phyloP scores from a whole-genome alignment of 2,113 vertebrate genomes.

The Prietella phreatophila region DNA sequence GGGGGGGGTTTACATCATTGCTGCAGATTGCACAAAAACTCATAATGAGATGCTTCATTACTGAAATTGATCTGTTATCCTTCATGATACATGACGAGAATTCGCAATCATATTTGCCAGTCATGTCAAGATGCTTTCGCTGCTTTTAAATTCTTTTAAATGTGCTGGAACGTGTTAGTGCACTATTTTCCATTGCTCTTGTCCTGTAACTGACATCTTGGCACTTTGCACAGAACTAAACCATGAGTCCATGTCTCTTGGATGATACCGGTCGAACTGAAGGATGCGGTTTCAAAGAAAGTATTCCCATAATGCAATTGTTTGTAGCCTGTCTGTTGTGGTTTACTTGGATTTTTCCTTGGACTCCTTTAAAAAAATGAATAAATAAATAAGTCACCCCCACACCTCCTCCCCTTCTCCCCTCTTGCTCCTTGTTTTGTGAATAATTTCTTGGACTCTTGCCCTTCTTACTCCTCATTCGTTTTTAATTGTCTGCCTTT shows the following conservation, averaged over 20 bases:
- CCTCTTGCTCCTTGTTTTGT: conserved; percentile 30
- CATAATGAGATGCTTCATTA: background rate
- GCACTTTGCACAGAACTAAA: conserved; percentile 61
- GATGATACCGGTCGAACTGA: conserved; percentile 76
- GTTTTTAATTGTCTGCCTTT: conserved; percentile 71
- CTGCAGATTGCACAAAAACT: background rate
- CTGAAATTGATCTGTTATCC: background rate
- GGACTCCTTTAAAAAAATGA: conserved; percentile 65
- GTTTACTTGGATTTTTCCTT: conserved; percentile 70
- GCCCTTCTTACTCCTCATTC: conserved; percentile 56
- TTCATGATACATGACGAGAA: background rate
- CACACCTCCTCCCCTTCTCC: conserved; percentile 54
- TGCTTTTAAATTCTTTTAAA: conserved; percentile 1
- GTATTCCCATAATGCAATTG: conserved; percentile 77
- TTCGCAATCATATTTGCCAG: background rate
- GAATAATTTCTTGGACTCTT: conserved; percentile 50
- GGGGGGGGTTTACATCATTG: background rate
- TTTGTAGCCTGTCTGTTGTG: conserved; percentile 78
- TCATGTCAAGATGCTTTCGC: conserved; percentile 15
- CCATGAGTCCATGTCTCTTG: conserved; percentile 66
- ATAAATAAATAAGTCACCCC: background rate
- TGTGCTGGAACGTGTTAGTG: conserved; percentile 15
- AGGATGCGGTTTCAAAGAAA: conserved; percentile 78
- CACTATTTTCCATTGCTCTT: background rate
- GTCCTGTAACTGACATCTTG: conserved; percentile 34